Percentiles rank a stretch among this genome's conserved stretches.
Conservation (phyloP, 2,797 vertebrate species). For the Choloepus didactylus region DNA sequence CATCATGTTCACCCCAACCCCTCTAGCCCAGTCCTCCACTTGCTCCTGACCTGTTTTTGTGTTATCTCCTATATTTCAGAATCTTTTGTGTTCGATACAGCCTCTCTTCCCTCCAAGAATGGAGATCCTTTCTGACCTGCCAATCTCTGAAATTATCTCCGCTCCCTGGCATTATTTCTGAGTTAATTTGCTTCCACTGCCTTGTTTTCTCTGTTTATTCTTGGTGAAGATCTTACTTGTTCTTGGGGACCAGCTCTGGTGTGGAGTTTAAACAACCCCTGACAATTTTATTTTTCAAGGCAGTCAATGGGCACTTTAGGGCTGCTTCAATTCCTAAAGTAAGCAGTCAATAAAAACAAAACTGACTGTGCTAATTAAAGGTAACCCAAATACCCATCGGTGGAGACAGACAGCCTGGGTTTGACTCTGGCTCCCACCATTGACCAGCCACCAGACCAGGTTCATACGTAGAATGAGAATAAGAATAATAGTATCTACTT, state of each 20-base stretch:
- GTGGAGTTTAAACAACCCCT: not conserved
- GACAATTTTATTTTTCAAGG: not conserved
- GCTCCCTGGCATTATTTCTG: not conserved
- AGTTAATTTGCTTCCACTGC: not conserved
- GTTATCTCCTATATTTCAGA: not conserved
- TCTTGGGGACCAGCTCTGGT: not conserved
- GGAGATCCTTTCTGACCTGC: not conserved
- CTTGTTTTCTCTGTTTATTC: not conserved
- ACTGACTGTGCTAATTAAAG: not conserved
- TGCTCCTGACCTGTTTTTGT: not conserved
- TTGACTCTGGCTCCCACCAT: not conserved
- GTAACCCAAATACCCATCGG: no score
- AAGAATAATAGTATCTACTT: not conserved
- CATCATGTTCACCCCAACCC: accelerated
- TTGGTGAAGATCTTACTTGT: not conserved
- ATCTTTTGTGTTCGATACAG: accelerated
- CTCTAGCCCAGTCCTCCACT: not conserved
- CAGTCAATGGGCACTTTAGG: not conserved
- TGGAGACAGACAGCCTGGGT: not conserved
- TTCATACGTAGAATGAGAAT: not conserved
- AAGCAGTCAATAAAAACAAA: not conserved
- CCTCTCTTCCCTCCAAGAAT: not conserved
- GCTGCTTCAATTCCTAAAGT: not conserved
- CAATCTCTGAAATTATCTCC: not conserved
- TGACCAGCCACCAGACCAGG: not conserved